A percentile compares a stretch with the other conserved stretches of the same genome.
Conservation (phyloP, 2,797 vertebrate genomes). For the Rhincodon typus region DNA sequence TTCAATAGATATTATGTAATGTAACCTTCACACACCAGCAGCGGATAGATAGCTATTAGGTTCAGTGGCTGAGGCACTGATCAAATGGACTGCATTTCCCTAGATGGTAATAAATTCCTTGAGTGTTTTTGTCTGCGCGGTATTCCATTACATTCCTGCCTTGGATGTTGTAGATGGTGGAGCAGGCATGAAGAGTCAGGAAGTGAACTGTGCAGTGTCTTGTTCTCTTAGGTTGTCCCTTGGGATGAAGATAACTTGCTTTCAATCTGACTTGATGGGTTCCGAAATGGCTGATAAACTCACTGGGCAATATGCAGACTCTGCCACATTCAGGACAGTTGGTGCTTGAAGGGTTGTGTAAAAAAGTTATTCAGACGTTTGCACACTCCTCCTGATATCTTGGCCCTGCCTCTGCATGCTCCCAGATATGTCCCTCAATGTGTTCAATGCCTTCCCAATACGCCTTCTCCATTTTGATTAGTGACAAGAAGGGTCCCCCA, state of each 20-base stretch:
- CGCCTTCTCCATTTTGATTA: not conserved
- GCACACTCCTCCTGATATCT: not conserved
- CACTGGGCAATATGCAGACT: not conserved
- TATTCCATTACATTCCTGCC: not conserved
- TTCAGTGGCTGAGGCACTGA: not conserved
- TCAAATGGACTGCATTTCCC: not conserved
- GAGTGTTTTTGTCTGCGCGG: too few relatives aligned
- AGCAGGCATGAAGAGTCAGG: not conserved
- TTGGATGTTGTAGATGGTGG: not conserved
- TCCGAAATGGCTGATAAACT: not conserved
- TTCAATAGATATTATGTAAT: not conserved
- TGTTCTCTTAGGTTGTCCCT: not conserved
- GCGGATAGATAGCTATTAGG: not conserved
- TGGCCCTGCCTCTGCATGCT: not conserved
- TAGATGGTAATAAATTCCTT: not conserved
- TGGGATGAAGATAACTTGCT: not conserved
- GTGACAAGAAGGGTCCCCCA: not conserved
- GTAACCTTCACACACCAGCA: not conserved
- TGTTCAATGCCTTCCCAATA: not conserved
- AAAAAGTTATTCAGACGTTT: too few relatives aligned
- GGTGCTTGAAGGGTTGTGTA: not conserved
- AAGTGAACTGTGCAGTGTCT: not conserved
- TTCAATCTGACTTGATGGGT: not conserved
- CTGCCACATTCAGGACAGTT: not conserved
- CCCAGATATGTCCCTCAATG: not conserved